Evolutionary conservation across 1,140 invertebrate genomes (phyloP).

Genomic region (Dreissena polymorpha): DNA sequence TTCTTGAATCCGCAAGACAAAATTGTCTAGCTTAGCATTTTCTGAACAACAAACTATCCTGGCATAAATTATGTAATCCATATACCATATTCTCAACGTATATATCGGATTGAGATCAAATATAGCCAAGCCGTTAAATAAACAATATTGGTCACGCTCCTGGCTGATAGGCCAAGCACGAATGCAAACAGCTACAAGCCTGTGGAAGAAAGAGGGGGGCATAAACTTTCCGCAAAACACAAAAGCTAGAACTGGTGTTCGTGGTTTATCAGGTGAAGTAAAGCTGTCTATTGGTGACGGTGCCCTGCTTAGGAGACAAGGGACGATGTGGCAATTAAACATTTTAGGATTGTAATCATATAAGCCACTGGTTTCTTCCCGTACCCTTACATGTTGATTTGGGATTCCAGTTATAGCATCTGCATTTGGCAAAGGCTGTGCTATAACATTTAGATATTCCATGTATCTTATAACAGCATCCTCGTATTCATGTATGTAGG

Average conservation of each 20-base stretch:
- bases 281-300: neutral
- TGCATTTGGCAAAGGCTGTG: neutral
- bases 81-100: constrained; percentile 26
- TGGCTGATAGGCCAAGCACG: neutral
- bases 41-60: constrained; percentile 1
- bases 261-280: neutral
- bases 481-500: neutral
- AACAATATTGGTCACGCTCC: neutral
- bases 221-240: constrained; percentile 19
- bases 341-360: neutral
- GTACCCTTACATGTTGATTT: neutral
- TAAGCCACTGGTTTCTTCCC: neutral
- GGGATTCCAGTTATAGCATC: neutral
- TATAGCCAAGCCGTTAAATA: constrained; percentile 26
- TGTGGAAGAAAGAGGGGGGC: constrained; percentile 38
- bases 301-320: neutral
- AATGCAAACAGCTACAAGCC: constrained; percentile 26
- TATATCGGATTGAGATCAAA: neutral
- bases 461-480: constrained; percentile 30
- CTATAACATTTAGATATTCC: constrained; percentile 38
- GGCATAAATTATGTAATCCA: constrained; percentile 36
- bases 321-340: constrained; percentile 33
- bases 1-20: neutral
- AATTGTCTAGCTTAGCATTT: neutral
- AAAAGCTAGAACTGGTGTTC: constrained; percentile 11